Evolutionary conservation across 2,888 invertebrate species (phyloP), one percentile per base, ranked within the genome.

Genomic region (Ellobium chinense): DNA sequence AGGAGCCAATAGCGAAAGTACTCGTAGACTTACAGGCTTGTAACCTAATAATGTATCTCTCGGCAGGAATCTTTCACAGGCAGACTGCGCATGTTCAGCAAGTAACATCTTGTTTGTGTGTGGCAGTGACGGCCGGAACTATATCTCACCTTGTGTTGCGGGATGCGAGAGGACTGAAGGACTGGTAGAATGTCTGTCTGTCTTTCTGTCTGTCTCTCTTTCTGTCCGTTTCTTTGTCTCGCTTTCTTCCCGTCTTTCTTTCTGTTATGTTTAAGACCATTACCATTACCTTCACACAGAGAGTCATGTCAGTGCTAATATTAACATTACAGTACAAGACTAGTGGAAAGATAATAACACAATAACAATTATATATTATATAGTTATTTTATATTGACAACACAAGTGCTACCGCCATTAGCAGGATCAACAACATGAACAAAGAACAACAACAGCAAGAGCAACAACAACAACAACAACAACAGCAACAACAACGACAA

Each of bases 191-290:
- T 27, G 18, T 65, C 65, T 65, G 29, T 2, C 65, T 65, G 29
- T 65, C 65, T 65, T 31, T 65, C 65, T 65, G 29, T 65, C 65
- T 65, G 29, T 65, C 65, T 65, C 65, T 65, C 65, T 65, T 31
- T 65, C 65, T 65, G 14, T 65, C 29, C 5, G 4, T 65, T 31
- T 65, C 31, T 65, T 21, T 65, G 7, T 65, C 65, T 27, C n/a
- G n/a, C n/a, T n/a, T n/a, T n/a, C 65, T 65, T 7, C 9, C 65
- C 29, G 14, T 27, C 24, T 65, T 7, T 65, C 65, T 29, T 21
- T 65, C 24, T 65, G 18, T 29, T 34, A 5, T 58, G n/a, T 58
- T n/a, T n/a, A 21, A n/a, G 18, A 7, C n/a, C 24, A 46, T 46
- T 46, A 12, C 46, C 46, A 12, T 46, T 7, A 18, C 46, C 9